These are phyloP conservation scores for Trissolcus brochymenae DNA, from an alignment of 2,888 invertebrate genomes.

Conservation along the genomic window DNA sequence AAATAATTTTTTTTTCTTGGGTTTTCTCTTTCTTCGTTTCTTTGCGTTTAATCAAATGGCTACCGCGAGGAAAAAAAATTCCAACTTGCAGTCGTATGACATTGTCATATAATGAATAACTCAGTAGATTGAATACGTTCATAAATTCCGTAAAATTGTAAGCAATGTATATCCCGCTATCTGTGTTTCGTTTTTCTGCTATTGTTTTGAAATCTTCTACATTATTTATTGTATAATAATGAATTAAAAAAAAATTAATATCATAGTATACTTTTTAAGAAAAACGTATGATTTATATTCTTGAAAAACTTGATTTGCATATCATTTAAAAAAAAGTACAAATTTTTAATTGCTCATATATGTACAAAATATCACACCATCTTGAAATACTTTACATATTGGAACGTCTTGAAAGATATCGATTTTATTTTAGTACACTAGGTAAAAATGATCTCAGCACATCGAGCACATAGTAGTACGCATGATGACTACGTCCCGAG, in stretches of 20 bases:
- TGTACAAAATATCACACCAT: neutral
- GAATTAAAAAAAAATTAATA: neutral
- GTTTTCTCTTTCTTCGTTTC: no score
- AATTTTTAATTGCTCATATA: no score
- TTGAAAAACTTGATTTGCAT: no score
- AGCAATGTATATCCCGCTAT: conserved; percentile 27
- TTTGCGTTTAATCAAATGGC: no score
- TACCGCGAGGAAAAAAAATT: neutral
- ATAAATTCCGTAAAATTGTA: conserved; percentile 35
- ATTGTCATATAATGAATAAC: conserved; percentile 31
- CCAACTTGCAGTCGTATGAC: conserved; percentile 15
- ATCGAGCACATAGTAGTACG: conserved; percentile 25
- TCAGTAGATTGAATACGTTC: conserved; percentile 27
- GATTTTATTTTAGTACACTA: conserved; percentile 26
- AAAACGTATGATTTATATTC: no score
- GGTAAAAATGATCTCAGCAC: conserved; percentile 27
- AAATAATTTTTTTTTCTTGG: no score
- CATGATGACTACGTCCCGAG: conserved; percentile 40
- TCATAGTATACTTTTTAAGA: no score
- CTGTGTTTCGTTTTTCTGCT: conserved; percentile 12
- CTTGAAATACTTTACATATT: neutral
- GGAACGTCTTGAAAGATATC: conserved; percentile 10
- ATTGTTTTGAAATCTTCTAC: conserved; percentile 23
- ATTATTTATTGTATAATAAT: conserved; percentile 13
- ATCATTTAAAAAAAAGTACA: no score